Conservation (phyloP, 1,140 invertebrate species). For the Micrasema minimum region DNA sequence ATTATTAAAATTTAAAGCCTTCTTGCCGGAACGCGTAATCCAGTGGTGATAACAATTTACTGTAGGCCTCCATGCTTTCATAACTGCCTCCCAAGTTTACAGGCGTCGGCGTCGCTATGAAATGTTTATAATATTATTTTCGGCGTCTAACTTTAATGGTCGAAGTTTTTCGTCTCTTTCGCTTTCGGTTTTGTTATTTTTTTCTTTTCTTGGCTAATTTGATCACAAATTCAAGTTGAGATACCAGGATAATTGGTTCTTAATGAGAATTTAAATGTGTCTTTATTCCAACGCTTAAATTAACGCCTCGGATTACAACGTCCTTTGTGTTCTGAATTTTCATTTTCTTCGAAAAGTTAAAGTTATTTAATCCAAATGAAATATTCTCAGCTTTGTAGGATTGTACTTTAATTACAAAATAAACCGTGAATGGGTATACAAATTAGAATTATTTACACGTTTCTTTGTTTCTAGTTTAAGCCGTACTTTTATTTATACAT, state of each 20-base stretch:
- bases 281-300: too few relatives aligned
- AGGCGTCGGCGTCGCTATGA: neutral
- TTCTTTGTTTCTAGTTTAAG: neutral
- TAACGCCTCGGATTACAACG: too few relatives aligned
- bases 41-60: constrained; percentile 17
- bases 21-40: constrained; percentile 21
- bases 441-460: neutral
- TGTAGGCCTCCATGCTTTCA: constrained; percentile 4
- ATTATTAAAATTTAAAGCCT: constrained; percentile 34
- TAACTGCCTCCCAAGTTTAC: constrained; percentile 2
- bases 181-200: neutral
- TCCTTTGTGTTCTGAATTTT: neutral
- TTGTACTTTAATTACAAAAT: neutral
- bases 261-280: neutral
- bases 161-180: neutral
- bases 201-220: constrained; percentile 21
- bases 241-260: neutral
- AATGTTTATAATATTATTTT: constrained; percentile 30
- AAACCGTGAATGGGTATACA: neutral
- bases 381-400: too few relatives aligned
- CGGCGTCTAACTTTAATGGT: constrained; percentile 15
- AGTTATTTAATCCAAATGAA: neutral
- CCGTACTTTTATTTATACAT: neutral
- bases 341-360: neutral
- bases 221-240: neutral